Conservation (phyloP, 2,888 invertebrate species). For the Anodontia alba region DNA sequence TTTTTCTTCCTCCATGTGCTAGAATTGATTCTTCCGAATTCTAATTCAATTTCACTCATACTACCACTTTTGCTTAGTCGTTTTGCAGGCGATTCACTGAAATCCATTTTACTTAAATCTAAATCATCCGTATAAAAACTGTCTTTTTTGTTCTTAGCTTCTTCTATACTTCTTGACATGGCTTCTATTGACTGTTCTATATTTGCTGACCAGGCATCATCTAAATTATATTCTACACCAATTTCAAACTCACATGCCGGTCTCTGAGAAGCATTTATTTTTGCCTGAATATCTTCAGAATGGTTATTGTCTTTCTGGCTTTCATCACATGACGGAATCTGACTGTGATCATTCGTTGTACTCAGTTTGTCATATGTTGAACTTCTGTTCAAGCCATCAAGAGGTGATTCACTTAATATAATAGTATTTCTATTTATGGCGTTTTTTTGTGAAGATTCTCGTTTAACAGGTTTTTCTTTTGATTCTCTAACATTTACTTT, state of each 20-base stretch:
- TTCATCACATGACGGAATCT: slow-evolving; percentile 59
- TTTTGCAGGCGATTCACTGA: slow-evolving; percentile 50
- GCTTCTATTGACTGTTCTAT: slow-evolving; percentile 58
- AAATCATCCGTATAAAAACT: slow-evolving; percentile 51
- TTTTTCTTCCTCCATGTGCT: slow-evolving; percentile 79
- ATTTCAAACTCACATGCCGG: slow-evolving; percentile 43
- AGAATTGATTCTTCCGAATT: slow-evolving; percentile 62
- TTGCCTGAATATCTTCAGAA: slow-evolving; percentile 27
- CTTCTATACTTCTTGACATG: slow-evolving; percentile 59
- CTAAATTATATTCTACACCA: slow-evolving; percentile 55
- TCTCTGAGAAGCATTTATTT: slow-evolving; percentile 1
- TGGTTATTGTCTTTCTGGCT: slow-evolving; percentile 17
- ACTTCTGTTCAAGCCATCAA: slow-evolving; percentile 78
- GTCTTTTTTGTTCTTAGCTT: slow-evolving; percentile 43
- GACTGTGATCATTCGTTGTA: slow-evolving; percentile 63
- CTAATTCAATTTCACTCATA: slow-evolving; percentile 55
- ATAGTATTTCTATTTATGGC: slow-evolving; percentile 52
- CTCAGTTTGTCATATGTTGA: slow-evolving; percentile 84
- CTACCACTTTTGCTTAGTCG: slow-evolving; percentile 57
- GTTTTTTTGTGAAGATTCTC: slow-evolving; percentile 41
- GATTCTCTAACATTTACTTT: slow-evolving; percentile 30
- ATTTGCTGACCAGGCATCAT: slow-evolving; percentile 58
- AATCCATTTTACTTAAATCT: slow-evolving; percentile 52
- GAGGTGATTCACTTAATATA: slow-evolving; percentile 51
- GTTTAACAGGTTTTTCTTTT: slow-evolving; percentile 15